Base-by-base conservation (phyloP, 2,797 vertebrate genomes). In the Silurus aristotelis region DNA sequence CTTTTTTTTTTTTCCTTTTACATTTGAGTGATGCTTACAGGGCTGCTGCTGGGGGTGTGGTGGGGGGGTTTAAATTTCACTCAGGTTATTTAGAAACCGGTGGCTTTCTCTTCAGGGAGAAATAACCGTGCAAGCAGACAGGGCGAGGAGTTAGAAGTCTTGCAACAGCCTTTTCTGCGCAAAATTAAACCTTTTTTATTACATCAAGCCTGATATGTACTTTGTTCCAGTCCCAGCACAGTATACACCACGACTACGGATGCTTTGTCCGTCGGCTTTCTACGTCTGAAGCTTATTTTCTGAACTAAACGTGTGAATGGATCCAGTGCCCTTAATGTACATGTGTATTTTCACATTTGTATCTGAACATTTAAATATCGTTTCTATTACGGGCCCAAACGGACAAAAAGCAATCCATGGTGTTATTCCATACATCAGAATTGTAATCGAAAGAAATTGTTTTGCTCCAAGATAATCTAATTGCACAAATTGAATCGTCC, bases 61-160 rank as follows among this genome's bases (percentile, higher is more conserved):
- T 38, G 38, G 38, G 3, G 27, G 73, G 52, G 72, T 10, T 55
- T 60, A 56, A 60, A 60, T 77, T 60, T 60, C 75, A 38, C 27
- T 2, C 2, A 20, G 56, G 75, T 60, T 60, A 77, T 60, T 77
- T 77, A 60, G 56, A 38, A 60, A 60, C 75, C 12, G 55, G 55
- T 22, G 75, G 9, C 75, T 77, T 27, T 60, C 27, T 77, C 73
- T 76, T 58, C 73, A 13, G 55, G 73, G 55, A 76, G 20, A 58
- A 76, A 76, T 38, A 58, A 58, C 55, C 0, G 15, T 31, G 4
- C 17, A 76, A 55, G 17, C 55, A 31, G 73, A 10, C n/a, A 31
- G 7, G 73, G 15, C 15, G 25, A 76, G 73, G 14, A 56, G 22
- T 19, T 31, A 76, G 1, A 56, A 19, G 70, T 43, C 38, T 22